Base-by-base conservation (phyloP, 2,888 invertebrate species). In the Labia minor region DNA sequence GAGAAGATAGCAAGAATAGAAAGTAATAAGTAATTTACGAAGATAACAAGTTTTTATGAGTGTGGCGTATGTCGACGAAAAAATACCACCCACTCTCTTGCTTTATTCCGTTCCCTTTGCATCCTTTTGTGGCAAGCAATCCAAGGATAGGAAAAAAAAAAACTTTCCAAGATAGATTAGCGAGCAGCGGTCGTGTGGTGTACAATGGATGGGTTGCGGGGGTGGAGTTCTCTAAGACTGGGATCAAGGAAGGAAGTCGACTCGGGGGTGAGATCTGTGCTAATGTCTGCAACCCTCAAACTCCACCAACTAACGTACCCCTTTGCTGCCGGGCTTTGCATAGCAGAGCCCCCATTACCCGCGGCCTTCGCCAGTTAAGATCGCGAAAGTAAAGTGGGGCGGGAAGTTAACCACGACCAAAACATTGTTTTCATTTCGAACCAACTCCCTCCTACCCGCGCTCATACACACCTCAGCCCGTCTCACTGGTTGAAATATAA, bases 81-180 rank as follows among this genome's bases (percentile, higher is more conserved):
- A 26, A 26, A 26, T 26, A n/a, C 26, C 26, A 8, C 26, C 26
- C 26, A n/a, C n/a, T n/a, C n/a, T n/a, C n/a, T 8, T 26, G 26
- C 26, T 8, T 3, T 3, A 26, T 26, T 26, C 26, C 26, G 26
- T 26, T 26, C 4, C 26, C 49, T 49, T 49, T 49, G 49, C 49
- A 49, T 49, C 49, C 49, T 49, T 49, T 49, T 49, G 49, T 49
- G 49, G n/a, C 49, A 49, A 49, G 49, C 49, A n/a, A 49, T 14
- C n/a, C 49, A 49, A 16, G 16, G 4, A 4, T 4, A 49, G 49
- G 16, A 14, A 49, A 49, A 49, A 49, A 49, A 49, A 49, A 49
- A 49, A 49, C 49, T 49, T 49, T 49, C 49, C 49, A 49, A 49
- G 49, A 49, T 49, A 49, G 49, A 49, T 49, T 49, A 49, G 49